These are phyloP conservation scores for Labeo calbasu DNA, from an alignment of 2,797 vertebrate genomes.

Conservation along the genomic window DNA sequence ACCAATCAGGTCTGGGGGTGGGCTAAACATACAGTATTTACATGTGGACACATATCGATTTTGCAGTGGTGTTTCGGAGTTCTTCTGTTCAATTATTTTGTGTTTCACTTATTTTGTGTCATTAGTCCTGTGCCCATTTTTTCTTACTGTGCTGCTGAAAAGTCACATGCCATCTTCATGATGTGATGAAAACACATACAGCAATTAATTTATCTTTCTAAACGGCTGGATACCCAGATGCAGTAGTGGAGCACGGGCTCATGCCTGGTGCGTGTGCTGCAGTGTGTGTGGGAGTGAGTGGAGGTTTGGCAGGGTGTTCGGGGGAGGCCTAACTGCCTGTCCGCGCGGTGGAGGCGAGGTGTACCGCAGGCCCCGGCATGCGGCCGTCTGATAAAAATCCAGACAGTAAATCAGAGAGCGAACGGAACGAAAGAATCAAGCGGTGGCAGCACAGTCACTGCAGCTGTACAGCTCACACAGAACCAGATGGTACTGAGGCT, in stretches of 20 bases:
- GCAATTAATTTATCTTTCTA: neutral
- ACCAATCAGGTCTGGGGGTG: neutral
- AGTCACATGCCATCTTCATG: neutral
- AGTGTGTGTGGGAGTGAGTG: conserved; percentile 18
- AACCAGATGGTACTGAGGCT: conserved; percentile 64
- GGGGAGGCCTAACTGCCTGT: conserved; percentile 59
- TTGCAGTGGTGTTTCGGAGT: neutral
- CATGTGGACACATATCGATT: neutral
- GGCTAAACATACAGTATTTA: neutral
- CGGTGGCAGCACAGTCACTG: conserved; percentile 63
- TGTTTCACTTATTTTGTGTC: neutral
- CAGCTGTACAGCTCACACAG: conserved; percentile 61
- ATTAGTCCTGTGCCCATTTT: neutral
- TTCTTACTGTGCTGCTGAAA: neutral
- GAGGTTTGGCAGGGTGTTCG: conserved; percentile 44
- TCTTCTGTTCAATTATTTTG: neutral
- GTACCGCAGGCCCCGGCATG: conserved; percentile 60
- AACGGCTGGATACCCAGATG: neutral
- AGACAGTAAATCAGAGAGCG: conserved; percentile 74
- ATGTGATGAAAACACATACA: neutral
- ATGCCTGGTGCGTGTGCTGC: conserved; percentile 31
- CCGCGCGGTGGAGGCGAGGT: conserved; percentile 48
- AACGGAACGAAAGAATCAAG: conserved; percentile 63
- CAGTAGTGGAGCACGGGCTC: neutral
- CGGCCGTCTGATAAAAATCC: conserved; percentile 69